Conservation (phyloP, 2,888 invertebrate species). For the Acleris laterana region DNA sequence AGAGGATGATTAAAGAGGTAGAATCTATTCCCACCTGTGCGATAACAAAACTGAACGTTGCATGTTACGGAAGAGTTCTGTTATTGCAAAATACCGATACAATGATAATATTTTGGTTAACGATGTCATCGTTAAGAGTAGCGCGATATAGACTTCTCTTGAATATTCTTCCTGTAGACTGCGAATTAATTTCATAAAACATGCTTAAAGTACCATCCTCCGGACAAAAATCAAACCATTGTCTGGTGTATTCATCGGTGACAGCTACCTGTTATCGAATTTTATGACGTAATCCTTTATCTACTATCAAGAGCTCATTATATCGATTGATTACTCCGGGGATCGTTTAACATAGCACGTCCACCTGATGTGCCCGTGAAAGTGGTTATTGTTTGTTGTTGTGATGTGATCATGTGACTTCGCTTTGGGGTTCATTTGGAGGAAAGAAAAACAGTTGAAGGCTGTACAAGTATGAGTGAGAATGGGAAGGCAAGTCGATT, state of each 20-base stretch:
- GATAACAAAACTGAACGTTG: too few relatives aligned
- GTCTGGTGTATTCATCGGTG: constrained; percentile 21
- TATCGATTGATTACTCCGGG: constrained; percentile 59
- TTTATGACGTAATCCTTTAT: constrained; percentile 71
- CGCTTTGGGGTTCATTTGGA: constrained; percentile 7
- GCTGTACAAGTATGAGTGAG: constrained; percentile 63
- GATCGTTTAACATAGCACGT: constrained; percentile 70
- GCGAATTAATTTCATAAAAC: too few relatives aligned
- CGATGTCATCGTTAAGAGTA: too few relatives aligned
- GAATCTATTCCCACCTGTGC: too few relatives aligned
- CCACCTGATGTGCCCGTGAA: constrained; percentile 47
- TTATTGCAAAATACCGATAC: too few relatives aligned
- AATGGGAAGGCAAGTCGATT: constrained; percentile 56
- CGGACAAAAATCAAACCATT: not conserved
- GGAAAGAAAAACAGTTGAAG: constrained; percentile 33
- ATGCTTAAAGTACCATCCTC: not conserved
- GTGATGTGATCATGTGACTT: constrained; percentile 29
- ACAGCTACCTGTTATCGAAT: constrained; percentile 59
- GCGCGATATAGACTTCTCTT: too few relatives aligned
- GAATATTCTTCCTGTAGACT: too few relatives aligned
- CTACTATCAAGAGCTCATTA: constrained; percentile 69
- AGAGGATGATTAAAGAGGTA: too few relatives aligned
- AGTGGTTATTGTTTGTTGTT: constrained; percentile 37
- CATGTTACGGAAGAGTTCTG: too few relatives aligned
- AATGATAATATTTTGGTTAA: too few relatives aligned